phyloP scores from a whole-genome alignment of 2,888 invertebrate genomes.

The Amphiduros pacificus region DNA sequence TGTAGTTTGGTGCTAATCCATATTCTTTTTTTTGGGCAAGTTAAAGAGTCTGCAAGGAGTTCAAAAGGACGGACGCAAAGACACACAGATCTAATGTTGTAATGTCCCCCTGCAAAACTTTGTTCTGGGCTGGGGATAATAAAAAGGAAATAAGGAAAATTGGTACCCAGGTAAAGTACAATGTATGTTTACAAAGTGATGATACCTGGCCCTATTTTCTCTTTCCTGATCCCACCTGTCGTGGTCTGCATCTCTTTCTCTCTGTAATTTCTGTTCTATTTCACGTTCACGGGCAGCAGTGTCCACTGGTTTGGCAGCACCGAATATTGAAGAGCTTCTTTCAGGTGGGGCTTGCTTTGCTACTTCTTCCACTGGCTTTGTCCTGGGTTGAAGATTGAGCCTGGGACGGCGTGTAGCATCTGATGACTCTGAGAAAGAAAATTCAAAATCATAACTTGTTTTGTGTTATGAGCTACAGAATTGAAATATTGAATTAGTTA shows the following conservation, averaged over 20 bases:
- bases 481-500: background rate
- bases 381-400: conserved; percentile 78
- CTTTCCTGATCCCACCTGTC: conserved; percentile 30
- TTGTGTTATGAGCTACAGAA: background rate
- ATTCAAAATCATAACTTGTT: background rate
- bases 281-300: conserved; percentile 86
- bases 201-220: conserved; percentile 16
- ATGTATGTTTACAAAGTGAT: background rate
- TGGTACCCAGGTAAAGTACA: background rate
- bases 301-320: conserved; percentile 93
- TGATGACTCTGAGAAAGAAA: no score
- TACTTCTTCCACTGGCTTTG: conserved; percentile 69
- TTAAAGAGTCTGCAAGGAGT: no score
- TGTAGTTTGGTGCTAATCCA: no score
- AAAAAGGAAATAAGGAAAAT: background rate
- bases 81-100: no score
- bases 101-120: no score
- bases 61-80: no score
- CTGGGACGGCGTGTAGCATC: no score
- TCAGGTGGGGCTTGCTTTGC: background rate
- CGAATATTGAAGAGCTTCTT: conserved; percentile 83
- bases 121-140: background rate
- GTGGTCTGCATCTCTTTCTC: conserved; percentile 21
- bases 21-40: no score
- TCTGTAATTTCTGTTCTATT: conserved; percentile 79